These are phyloP conservation scores for Sesamia inferens DNA, from an alignment of 2,888 invertebrate species.

Conservation along the genomic window DNA sequence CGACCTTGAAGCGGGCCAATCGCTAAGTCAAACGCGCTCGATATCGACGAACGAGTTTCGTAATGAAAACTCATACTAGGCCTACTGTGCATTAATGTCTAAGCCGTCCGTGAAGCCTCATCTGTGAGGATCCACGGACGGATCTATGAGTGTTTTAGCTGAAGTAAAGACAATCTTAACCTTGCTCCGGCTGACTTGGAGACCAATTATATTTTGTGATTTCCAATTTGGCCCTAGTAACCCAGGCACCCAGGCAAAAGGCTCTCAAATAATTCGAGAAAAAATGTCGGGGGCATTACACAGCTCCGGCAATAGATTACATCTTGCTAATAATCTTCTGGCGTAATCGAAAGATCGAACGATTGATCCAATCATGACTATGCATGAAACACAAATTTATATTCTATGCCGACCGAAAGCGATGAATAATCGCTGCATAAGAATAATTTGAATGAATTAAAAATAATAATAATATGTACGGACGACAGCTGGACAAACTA, in stretches of 20 bases:
- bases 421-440: not conserved
- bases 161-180: not conserved
- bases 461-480: not conserved
- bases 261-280: not conserved
- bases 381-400: not conserved
- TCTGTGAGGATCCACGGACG: too few species aligned
- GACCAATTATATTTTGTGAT: not conserved
- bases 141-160: too few species aligned
- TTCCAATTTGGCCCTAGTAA: not conserved
- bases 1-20: too few species aligned
- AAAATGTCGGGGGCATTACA: not conserved
- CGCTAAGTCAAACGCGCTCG: too few species aligned
- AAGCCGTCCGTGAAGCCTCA: not conserved
- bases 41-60: too few species aligned
- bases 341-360: slow-evolving; percentile 5
- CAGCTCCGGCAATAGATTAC: not conserved
- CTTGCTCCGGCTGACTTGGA: not conserved
- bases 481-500: too few species aligned
- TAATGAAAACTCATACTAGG: too few species aligned
- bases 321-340: slow-evolving; percentile 6
- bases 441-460: not conserved
- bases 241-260: not conserved
- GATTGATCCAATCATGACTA: slow-evolving; percentile 5
- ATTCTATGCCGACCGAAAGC: not conserved
- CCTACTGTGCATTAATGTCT: not conserved